Evolutionary conservation across 1,140 invertebrate genomes (phyloP).

Genomic region (Frieseomelitta varia): DNA sequence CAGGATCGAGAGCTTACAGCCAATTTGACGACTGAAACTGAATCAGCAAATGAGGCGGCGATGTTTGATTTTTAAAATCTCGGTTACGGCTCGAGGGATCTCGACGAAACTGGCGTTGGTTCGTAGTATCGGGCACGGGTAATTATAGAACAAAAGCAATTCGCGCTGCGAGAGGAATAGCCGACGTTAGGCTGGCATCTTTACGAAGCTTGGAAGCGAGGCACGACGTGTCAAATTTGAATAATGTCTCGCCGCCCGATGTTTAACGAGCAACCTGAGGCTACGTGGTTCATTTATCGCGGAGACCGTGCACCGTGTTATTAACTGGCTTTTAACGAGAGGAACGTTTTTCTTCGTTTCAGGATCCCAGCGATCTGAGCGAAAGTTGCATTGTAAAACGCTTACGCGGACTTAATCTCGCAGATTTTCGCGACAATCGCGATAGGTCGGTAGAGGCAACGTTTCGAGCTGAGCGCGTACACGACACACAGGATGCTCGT

Average conservation of each 20-base stretch:
- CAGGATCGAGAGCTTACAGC: too few relatives aligned
- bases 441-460: conserved; percentile 27
- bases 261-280: not conserved
- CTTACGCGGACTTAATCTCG: not conserved
- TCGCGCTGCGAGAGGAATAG: not conserved
- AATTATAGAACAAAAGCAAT: conserved; percentile 33
- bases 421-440: conserved; percentile 26
- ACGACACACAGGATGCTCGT: not conserved
- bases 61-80: conserved; percentile 4
- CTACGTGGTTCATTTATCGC: conserved; percentile 49
- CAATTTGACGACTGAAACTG: not conserved
- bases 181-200: not conserved
- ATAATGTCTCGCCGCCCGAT: not conserved
- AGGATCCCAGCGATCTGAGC: conserved; percentile 52
- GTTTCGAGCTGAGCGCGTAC: conserved; percentile 36
- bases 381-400: not conserved
- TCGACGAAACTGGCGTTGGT: not conserved
- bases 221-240: not conserved
- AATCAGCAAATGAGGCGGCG: not conserved
- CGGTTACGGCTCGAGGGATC: not conserved
- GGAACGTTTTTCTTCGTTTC: conserved; percentile 4
- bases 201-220: too few relatives aligned
- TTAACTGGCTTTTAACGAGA: not conserved
- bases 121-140: fast-evolving
- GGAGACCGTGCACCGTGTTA: not conserved